Conservation (phyloP, 2,888 invertebrate genomes). For the Lampropteryx suffumata region DNA sequence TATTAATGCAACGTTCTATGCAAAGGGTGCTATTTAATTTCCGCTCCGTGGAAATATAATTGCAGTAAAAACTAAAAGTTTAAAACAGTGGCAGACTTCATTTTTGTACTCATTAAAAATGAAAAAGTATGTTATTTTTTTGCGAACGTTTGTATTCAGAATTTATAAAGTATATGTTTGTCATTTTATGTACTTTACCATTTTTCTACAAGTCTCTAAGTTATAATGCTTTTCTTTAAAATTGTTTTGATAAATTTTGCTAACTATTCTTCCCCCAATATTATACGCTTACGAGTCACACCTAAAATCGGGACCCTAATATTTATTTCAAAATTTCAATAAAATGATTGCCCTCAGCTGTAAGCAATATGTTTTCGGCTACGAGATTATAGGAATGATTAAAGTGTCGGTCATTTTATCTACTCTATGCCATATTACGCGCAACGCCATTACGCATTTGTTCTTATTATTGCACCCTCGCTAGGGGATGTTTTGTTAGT, state of each 20-base stretch:
- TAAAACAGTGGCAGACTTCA: too few relatives aligned
- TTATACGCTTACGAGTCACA: too few relatives aligned
- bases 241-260: too few relatives aligned
- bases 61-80: background rate
- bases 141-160: too few relatives aligned
- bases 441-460: slow-evolving; percentile 53
- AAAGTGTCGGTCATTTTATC: slow-evolving; percentile 62
- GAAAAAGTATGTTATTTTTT: too few relatives aligned
- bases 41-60: slow-evolving; percentile 7
- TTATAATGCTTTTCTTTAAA: too few relatives aligned
- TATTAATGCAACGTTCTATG: slow-evolving; percentile 10
- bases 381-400: slow-evolving; percentile 60
- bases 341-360: slow-evolving; percentile 57
- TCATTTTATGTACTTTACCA: too few relatives aligned
- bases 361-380: slow-evolving; percentile 64
- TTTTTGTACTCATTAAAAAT: too few relatives aligned
- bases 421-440: slow-evolving; percentile 65
- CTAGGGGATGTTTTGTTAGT: slow-evolving; percentile 21
- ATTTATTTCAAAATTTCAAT: slow-evolving; percentile 24
- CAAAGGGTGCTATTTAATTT: slow-evolving; percentile 19
- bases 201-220: too few relatives aligned
- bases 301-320: background rate
- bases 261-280: too few relatives aligned
- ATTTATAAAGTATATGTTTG: too few relatives aligned
- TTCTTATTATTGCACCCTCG: slow-evolving; percentile 50